phyloP scores from a whole-genome alignment of 2,797 vertebrate species.

The Poecile montanus region DNA sequence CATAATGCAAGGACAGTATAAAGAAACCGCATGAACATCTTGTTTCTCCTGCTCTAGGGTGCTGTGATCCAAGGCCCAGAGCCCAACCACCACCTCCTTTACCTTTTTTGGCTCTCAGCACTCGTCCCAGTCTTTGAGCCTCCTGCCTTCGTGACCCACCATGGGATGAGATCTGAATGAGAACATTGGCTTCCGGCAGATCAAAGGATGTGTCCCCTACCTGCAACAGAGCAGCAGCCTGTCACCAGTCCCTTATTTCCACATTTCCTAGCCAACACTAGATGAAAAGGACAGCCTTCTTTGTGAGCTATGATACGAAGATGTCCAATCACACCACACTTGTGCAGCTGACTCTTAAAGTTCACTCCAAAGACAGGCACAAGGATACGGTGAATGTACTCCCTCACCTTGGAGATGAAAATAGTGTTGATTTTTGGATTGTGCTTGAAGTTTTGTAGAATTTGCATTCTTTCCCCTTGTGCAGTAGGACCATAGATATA shows the following conservation, averaged over 20 bases:
- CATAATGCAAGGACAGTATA: neutral
- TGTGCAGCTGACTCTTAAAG: neutral
- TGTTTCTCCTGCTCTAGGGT: neutral
- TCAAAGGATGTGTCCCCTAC: conserved; percentile 98
- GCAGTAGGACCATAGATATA: conserved; percentile 98
- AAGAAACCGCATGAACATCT: neutral
- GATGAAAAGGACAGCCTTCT: neutral
- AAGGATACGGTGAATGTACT: neutral
- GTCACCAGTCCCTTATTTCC: neutral
- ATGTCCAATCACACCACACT: neutral
- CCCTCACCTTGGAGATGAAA: conserved; percentile 95
- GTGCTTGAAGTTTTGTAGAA: conserved; percentile 98
- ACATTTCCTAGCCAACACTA: neutral
- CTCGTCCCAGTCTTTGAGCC: conserved; percentile 94
- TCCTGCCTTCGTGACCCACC: conserved; percentile 97
- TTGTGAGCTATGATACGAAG: neutral
- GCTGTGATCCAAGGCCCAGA: neutral
- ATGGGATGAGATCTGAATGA: conserved; percentile 98
- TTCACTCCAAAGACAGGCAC: neutral
- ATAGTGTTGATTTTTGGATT: conserved; percentile 99
- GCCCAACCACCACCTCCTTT: neutral
- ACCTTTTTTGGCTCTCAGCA: conserved; percentile 97
- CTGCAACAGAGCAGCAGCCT: conserved; percentile 69
- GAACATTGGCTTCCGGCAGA: conserved; percentile 94
- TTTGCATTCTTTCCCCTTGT: conserved; percentile 98